Conservation (phyloP, 2,113 vertebrate genomes). For the Megaceryle torquata region DNA sequence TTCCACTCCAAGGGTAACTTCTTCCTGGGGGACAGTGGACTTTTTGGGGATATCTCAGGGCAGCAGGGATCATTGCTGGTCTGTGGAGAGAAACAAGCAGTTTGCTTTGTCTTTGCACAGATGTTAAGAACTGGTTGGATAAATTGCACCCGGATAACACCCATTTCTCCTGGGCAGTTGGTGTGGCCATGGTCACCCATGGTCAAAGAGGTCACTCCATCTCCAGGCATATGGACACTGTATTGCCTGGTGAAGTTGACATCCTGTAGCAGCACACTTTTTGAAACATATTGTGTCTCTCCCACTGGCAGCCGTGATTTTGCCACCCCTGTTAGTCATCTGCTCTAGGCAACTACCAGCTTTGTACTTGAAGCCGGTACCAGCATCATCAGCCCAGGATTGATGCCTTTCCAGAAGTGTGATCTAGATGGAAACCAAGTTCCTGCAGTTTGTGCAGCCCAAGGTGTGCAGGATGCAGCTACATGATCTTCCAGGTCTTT, state of each 20-base stretch:
- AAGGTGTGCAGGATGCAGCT: background rate
- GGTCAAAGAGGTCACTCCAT: background rate
- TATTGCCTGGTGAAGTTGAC: background rate
- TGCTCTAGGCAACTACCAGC: background rate
- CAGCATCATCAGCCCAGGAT: background rate
- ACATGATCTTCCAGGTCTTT: background rate
- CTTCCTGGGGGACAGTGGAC: background rate
- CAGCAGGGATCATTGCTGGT: background rate
- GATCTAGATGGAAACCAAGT: background rate
- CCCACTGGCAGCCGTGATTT: background rate
- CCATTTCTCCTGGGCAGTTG: background rate
- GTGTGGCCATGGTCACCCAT: fast-evolving
- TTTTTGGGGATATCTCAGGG: background rate
- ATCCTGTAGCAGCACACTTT: background rate
- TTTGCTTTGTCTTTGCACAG: background rate
- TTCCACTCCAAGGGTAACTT: background rate
- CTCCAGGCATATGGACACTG: fast-evolving
- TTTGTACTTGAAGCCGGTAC: background rate
- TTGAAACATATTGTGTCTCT: fast-evolving
- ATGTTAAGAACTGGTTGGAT: background rate
- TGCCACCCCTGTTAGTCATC: background rate
- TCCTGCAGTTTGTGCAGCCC: background rate
- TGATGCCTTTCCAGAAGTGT: background rate
- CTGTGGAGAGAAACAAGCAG: background rate
- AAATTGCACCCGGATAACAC: background rate